Percentiles rank a stretch among this genome's conserved stretches.
phyloP scores from a whole-genome alignment of 2,113 vertebrate genomes.

The Macrotus californicus region DNA sequence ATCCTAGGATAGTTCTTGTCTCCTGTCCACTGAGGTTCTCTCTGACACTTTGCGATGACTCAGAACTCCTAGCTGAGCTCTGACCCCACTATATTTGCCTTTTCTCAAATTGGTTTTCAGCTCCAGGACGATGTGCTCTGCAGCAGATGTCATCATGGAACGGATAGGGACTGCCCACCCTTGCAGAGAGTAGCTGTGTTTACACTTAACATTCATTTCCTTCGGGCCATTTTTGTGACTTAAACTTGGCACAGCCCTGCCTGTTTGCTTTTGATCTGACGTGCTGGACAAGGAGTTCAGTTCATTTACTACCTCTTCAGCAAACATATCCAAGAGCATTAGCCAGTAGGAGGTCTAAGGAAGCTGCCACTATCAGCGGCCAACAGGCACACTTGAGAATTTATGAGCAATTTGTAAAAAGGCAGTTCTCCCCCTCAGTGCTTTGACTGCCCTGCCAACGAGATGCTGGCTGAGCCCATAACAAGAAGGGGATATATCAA shows the following conservation, averaged over 20 bases:
- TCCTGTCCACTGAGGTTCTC: conserved; percentile 28
- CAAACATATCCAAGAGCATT: conserved; percentile 69
- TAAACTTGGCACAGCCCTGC: conserved; percentile 65
- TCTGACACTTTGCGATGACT: conserved; percentile 40
- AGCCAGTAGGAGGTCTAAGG: conserved; percentile 66
- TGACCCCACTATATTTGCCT: conserved; percentile 21
- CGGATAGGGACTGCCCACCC: background rate
- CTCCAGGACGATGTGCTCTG: conserved; percentile 32
- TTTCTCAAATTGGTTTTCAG: conserved; percentile 59
- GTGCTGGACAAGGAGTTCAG: conserved; percentile 53
- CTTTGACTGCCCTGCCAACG: conserved; percentile 27
- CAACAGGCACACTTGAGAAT: conserved; percentile 76
- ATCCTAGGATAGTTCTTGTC: background rate
- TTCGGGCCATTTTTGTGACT: conserved; percentile 61
- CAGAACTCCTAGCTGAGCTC: background rate
- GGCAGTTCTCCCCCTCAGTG: conserved; percentile 3
- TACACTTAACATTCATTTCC: conserved; percentile 56
- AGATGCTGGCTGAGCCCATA: background rate
- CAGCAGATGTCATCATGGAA: conserved; percentile 15
- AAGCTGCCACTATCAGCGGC: conserved; percentile 71
- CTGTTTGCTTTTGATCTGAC: conserved; percentile 67
- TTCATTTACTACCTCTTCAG: conserved; percentile 74
- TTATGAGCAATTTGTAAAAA: conserved; percentile 67
- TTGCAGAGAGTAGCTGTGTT: conserved; percentile 17
- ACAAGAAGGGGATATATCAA: conserved; percentile 27